Conservation (phyloP, 2,113 vertebrate genomes). For the Phrynosoma platyrhinos region DNA sequence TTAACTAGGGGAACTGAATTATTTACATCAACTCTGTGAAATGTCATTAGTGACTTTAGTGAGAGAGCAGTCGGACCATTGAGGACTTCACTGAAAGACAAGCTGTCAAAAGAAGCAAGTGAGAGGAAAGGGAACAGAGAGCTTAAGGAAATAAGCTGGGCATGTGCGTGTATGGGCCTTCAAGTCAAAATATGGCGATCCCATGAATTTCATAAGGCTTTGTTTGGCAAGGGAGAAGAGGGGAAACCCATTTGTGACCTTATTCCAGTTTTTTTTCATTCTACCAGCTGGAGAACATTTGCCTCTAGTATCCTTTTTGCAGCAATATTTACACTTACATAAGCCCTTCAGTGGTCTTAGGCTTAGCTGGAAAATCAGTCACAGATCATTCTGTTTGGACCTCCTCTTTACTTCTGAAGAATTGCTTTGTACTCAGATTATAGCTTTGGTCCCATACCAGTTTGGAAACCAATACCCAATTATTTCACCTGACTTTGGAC, state of each 20-base stretch:
- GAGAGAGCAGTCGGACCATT: not conserved
- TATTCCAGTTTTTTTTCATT: not conserved
- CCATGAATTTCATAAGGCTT: not conserved
- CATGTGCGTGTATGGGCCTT: too few relatives aligned
- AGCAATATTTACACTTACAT: too few relatives aligned
- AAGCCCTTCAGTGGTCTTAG: not conserved
- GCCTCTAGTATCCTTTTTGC: too few relatives aligned
- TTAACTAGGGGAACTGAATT: slow-evolving; percentile 52
- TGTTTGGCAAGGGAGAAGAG: not conserved
- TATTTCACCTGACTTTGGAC: too few relatives aligned
- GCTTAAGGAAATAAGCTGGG: not conserved
- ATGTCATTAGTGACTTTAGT: slow-evolving; percentile 50
- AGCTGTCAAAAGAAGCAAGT: slow-evolving; percentile 8
- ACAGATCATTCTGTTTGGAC: not conserved
- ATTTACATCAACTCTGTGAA: slow-evolving; percentile 57
- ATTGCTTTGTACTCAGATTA: not conserved
- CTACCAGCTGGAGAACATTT: too few relatives aligned
- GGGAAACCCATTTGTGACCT: not conserved
- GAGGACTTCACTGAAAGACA: slow-evolving; percentile 33
- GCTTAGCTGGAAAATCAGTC: not conserved
- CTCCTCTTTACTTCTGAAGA: not conserved
- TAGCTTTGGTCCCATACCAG: not conserved
- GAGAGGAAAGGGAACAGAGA: not conserved
- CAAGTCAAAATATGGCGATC: too few relatives aligned
- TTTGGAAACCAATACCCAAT: not conserved